Evolutionary conservation across 2,797 vertebrate species (phyloP).

Genomic region (Pyrocephalus nanus): DNA sequence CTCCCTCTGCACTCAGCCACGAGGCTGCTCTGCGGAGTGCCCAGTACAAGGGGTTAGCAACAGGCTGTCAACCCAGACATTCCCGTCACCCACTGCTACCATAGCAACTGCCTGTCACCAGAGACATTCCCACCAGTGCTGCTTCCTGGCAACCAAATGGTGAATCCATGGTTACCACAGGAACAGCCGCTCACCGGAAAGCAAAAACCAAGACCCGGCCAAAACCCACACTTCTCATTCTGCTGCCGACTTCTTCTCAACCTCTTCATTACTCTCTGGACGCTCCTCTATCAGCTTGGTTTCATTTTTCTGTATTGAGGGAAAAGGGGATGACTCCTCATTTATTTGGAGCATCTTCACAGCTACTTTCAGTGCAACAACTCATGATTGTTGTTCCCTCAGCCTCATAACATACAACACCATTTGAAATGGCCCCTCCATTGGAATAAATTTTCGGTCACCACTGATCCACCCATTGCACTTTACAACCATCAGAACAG

Average conservation of each 20-base stretch:
- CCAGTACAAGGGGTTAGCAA: not conserved
- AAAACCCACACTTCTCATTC: not conserved
- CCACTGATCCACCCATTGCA: not conserved
- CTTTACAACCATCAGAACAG: not conserved
- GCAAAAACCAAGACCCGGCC: not conserved
- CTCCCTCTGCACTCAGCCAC: accelerated
- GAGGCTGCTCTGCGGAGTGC: not conserved
- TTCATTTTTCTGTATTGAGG: not conserved
- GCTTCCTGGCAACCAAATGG: not conserved
- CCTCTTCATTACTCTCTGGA: not conserved
- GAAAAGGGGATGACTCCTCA: not conserved
- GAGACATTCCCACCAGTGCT: not conserved
- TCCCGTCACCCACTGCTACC: too few relatives aligned
- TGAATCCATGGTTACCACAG: not conserved
- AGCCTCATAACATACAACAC: not conserved
- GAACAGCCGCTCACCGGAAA: not conserved
- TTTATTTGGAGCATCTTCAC: not conserved
- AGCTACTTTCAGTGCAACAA: not conserved
- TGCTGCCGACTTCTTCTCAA: not conserved
- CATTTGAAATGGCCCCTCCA: not conserved
- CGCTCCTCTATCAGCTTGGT: not conserved
- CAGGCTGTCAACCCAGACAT: too few relatives aligned
- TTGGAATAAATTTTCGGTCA: not conserved
- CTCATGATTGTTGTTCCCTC: not conserved
- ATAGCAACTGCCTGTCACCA: too few relatives aligned